These are phyloP conservation scores for Eurytemora carolleeae DNA, from an alignment of 1,140 invertebrate genomes.

Conservation along the genomic window DNA sequence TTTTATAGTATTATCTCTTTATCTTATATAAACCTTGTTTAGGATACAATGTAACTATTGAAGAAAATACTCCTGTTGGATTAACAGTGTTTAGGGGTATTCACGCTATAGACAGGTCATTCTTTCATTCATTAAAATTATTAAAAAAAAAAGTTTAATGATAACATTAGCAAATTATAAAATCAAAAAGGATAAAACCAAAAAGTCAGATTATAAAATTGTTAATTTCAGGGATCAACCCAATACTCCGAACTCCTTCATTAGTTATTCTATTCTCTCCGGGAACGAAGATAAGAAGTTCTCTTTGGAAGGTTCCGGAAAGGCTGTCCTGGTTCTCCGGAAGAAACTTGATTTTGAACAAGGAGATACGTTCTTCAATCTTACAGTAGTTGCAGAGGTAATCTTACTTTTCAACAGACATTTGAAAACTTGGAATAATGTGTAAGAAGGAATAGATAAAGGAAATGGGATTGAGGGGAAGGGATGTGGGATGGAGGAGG, in stretches of 20 bases:
- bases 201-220: too few species aligned
- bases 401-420: too few species aligned
- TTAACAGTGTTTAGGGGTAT: constrained; percentile 13
- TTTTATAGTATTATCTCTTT: too few species aligned
- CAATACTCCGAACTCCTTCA: constrained; percentile 10
- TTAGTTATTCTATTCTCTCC: constrained; percentile 6
- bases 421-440: too few species aligned
- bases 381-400: constrained; percentile 13
- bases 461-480: too few species aligned
- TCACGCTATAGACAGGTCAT: constrained; percentile 1
- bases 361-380: constrained; percentile 10
- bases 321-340: constrained; percentile 11
- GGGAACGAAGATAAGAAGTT: constrained; percentile 14
- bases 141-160: too few species aligned
- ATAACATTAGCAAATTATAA: too few species aligned
- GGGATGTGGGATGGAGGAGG: too few species aligned
- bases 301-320: constrained; percentile 2
- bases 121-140: too few species aligned
- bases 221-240: constrained; percentile 10
- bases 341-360: constrained; percentile 12
- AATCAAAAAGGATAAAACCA: too few species aligned
- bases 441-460: too few species aligned
- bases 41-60: constrained; percentile 9
- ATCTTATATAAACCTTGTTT: too few species aligned
- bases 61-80: constrained; percentile 9